Conservation (phyloP, 2,113 vertebrate genomes). For the Thinocorus orbignyianus region DNA sequence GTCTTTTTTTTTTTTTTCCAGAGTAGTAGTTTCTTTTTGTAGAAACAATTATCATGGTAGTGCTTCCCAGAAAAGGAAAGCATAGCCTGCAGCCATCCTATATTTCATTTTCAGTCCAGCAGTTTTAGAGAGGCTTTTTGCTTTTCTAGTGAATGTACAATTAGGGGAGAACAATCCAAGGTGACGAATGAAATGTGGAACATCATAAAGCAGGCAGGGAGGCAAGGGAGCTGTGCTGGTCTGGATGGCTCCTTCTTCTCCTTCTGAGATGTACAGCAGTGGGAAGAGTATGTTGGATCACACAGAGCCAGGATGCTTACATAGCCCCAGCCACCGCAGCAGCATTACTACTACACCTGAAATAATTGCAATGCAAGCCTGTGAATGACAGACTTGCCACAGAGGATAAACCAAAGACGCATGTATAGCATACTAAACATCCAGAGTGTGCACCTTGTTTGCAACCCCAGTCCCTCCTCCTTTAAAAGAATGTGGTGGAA, state of each 20-base stretch:
- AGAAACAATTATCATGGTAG: conserved; percentile 74
- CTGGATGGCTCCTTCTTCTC: not conserved
- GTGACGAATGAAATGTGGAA: conserved; percentile 8
- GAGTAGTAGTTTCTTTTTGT: conserved; percentile 76
- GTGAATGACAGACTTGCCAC: not conserved
- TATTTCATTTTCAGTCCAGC: conserved; percentile 82
- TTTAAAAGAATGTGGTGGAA: not conserved
- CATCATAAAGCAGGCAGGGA: not conserved
- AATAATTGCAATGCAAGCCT: not conserved
- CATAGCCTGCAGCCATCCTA: conserved; percentile 70
- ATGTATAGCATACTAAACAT: not conserved
- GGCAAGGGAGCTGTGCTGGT: not conserved
- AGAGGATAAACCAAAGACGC: not conserved
- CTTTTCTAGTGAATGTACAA: conserved; percentile 53
- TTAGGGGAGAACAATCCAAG: conserved; percentile 47
- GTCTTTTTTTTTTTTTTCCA: conserved; percentile 28
- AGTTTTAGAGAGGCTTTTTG: conserved; percentile 74
- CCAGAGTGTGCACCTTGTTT: not conserved
- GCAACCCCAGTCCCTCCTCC: accelerated
- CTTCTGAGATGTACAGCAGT: not conserved
- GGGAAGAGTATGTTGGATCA: not conserved
- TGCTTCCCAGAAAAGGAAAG: conserved; percentile 69
- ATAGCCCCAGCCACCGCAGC: not conserved
- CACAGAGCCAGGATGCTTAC: not conserved
- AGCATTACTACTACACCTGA: not conserved